phyloP scores from a whole-genome alignment of 2,113 vertebrate genomes.

The Geococcyx californianus region DNA sequence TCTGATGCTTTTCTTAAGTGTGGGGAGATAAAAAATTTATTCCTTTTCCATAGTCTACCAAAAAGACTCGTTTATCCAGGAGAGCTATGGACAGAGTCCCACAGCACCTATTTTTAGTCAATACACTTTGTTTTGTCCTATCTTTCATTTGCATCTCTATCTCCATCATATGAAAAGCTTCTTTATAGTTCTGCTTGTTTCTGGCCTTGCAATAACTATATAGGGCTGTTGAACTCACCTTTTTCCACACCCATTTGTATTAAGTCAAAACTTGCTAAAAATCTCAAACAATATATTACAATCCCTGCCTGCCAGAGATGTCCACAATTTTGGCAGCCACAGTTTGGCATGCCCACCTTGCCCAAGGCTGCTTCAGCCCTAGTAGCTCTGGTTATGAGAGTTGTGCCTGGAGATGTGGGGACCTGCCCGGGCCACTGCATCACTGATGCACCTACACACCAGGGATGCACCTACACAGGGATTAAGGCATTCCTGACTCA shows the following conservation, averaged over 20 bases:
- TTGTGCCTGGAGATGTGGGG: accelerated
- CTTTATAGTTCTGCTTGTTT: background rate
- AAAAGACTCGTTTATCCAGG: background rate
- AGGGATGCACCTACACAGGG: background rate
- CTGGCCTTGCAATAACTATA: background rate
- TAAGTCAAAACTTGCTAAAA: background rate
- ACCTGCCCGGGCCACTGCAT: background rate
- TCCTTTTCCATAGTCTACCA: background rate
- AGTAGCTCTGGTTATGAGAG: background rate
- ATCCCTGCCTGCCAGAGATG: background rate
- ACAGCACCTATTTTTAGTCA: background rate
- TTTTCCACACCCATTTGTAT: accelerated
- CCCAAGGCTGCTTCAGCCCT: background rate
- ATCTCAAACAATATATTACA: background rate
- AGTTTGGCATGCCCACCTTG: background rate
- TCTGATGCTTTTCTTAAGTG: background rate
- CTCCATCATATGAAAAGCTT: background rate
- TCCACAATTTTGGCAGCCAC: background rate
- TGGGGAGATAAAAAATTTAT: background rate
- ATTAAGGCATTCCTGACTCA: background rate
- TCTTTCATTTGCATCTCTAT: background rate
- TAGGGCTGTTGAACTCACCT: background rate
- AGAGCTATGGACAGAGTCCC: background rate
- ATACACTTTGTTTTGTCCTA: background rate
- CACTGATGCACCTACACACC: accelerated